These are phyloP conservation scores for Hylia prasina DNA, from an alignment of 2,113 vertebrate species.

Conservation along the genomic window DNA sequence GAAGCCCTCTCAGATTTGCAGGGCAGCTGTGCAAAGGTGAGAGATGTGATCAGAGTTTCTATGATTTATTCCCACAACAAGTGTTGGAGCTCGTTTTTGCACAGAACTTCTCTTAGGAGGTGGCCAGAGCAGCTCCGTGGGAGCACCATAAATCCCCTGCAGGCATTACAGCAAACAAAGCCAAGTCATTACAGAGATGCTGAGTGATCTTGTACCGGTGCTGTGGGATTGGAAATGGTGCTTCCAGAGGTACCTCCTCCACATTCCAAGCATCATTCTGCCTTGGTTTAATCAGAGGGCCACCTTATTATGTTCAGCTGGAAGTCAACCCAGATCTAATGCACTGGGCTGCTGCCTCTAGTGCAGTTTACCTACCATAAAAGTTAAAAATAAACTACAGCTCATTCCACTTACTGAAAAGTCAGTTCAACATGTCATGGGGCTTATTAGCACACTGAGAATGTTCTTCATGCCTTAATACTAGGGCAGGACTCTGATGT, in stretches of 20 bases:
- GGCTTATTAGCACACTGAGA: constrained; percentile 48
- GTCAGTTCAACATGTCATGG: constrained; percentile 28
- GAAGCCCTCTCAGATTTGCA: background rate
- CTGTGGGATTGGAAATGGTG: background rate
- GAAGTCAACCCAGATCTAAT: background rate
- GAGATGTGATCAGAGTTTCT: background rate
- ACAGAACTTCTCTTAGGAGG: background rate
- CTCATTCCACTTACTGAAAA: background rate
- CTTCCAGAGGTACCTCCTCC: background rate
- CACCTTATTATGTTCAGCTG: background rate
- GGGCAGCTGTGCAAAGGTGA: background rate
- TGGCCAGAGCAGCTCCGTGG: background rate
- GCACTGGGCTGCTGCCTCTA: background rate
- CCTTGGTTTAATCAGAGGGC: background rate
- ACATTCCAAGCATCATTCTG: background rate
- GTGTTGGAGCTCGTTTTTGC: background rate
- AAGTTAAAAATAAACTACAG: constrained; percentile 45
- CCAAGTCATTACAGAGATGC: background rate
- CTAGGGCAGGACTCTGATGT: constrained; percentile 49
- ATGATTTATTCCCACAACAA: background rate
- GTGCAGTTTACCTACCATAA: background rate
- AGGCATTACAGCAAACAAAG: background rate
- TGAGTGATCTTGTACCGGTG: background rate
- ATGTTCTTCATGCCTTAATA: constrained; percentile 53
- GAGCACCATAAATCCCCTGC: background rate